Percentiles rank a stretch among this genome's conserved stretches.
phyloP scores from a whole-genome alignment of 30 jellyfish, hydroid and myxozoan species.

The Sanderia malayensis region DNA sequence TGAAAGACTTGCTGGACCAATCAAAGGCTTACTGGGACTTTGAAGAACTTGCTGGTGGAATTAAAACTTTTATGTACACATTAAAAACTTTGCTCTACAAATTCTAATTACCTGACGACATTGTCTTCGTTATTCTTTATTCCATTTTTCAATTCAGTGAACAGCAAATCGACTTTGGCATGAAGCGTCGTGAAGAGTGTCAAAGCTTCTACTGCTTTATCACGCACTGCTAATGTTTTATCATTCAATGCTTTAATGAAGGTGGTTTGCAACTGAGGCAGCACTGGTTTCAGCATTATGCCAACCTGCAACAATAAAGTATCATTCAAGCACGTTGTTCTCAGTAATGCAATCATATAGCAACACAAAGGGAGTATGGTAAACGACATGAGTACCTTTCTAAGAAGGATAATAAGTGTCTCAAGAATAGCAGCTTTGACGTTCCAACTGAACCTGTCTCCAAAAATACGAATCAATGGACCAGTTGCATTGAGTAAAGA shows the following conservation, averaged over 20 bases:
- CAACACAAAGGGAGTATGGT: too few relatives aligned
- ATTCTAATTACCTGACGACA: constrained; percentile 56
- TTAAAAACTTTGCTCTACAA: too few relatives aligned
- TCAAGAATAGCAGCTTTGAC: constrained; percentile 91
- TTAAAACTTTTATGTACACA: too few relatives aligned
- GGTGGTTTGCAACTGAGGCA: constrained; percentile 91
- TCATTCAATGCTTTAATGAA: constrained; percentile 82
- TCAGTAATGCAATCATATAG: too few relatives aligned
- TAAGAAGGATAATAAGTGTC: constrained; percentile 65
- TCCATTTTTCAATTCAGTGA: constrained; percentile 75
- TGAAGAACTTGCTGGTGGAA: too few relatives aligned
- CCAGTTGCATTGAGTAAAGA: constrained; percentile 88
- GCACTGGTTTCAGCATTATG: constrained; percentile 75
- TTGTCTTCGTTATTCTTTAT: constrained; percentile 80
- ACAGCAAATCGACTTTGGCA: constrained; percentile 79
- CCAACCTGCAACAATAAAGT: constrained; percentile 67
- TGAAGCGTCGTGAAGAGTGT: constrained; percentile 75
- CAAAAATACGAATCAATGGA: constrained; percentile 92
- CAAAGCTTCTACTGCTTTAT: constrained; percentile 72
- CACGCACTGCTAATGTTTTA: constrained; percentile 71
- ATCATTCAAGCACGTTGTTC: too few relatives aligned
- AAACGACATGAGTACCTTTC: too few relatives aligned
- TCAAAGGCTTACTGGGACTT: too few relatives aligned
- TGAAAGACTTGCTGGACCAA: too few relatives aligned
- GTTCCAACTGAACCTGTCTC: constrained; percentile 85